Percentiles rank a stretch among this genome's conserved stretches.
Evolutionary conservation across 2,888 invertebrate genomes (phyloP).

Genomic region (Drosophila mercatorum): DNA sequence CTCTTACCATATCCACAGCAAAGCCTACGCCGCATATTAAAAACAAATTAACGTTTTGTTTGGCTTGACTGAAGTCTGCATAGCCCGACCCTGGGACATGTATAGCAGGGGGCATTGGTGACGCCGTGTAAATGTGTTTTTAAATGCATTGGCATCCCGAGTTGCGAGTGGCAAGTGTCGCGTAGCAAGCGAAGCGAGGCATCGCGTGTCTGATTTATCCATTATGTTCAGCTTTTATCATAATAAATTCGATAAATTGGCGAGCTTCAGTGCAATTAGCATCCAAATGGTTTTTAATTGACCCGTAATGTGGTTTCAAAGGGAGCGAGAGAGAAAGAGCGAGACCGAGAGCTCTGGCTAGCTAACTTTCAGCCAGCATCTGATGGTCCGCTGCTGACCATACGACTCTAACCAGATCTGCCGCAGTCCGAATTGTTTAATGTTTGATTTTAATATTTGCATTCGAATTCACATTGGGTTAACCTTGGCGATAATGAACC

Average conservation of each 20-base stretch:
- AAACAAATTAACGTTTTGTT: constrained; percentile 74
- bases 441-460: constrained; percentile 34
- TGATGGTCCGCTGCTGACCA: constrained; percentile 35
- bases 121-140: constrained; percentile 57
- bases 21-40: constrained; percentile 63
- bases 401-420: constrained; percentile 6
- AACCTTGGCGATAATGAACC: constrained; percentile 57
- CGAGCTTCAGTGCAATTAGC: constrained; percentile 56
- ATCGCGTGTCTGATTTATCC: constrained; percentile 54
- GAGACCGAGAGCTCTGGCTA: too few species aligned
- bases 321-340: neutral
- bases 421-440: constrained; percentile 11
- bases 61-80: constrained; percentile 6
- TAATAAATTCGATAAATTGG: constrained; percentile 49
- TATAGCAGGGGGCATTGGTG: constrained; percentile 10
- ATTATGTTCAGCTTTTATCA: constrained; percentile 43
- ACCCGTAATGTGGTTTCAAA: constrained; percentile 65
- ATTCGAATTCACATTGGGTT: constrained; percentile 48
- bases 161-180: neutral
- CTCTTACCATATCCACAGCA: constrained; percentile 8
- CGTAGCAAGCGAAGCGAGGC: constrained; percentile 15
- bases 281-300: constrained; percentile 78
- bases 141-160: constrained; percentile 52
- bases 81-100: neutral
- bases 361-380: constrained; percentile 30